A percentile compares a stretch with the other conserved stretches of the same genome.
These are phyloP conservation scores for Vicugna pacos DNA, from an alignment of 2,113 vertebrate species.

Conservation along the genomic window DNA sequence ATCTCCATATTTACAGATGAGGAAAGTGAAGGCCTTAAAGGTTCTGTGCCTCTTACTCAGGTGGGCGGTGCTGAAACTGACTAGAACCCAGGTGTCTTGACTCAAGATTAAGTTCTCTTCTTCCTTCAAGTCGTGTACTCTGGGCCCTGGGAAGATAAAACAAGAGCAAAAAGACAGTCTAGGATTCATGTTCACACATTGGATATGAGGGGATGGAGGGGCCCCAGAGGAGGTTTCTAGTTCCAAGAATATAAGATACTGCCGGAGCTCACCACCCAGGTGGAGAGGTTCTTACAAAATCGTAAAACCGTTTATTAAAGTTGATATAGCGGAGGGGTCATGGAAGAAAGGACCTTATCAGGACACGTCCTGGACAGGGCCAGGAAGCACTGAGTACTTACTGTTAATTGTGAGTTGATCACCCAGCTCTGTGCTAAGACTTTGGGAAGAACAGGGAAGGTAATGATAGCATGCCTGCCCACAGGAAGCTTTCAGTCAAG, in stretches of 20 bases:
- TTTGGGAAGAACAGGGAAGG: background rate
- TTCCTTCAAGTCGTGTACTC: background rate
- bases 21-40: background rate
- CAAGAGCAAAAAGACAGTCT: background rate
- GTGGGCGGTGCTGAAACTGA: background rate
- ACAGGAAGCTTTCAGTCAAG: background rate
- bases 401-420: background rate
- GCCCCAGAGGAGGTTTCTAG: background rate
- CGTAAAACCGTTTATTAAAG: background rate
- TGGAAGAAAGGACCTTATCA: background rate
- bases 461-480: background rate
- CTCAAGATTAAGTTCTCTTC: no score
- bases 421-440: background rate
- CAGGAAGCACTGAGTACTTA: background rate
- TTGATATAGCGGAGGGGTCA: background rate
- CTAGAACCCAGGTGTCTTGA: background rate
- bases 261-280: background rate
- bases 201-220: accelerated
- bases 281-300: background rate
- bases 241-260: background rate
- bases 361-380: background rate
- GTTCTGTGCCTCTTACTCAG: background rate
- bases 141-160: background rate
- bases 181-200: background rate
- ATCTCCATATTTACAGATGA: background rate